Conservation (phyloP, 2,113 vertebrate genomes). For the Hylia prasina region DNA sequence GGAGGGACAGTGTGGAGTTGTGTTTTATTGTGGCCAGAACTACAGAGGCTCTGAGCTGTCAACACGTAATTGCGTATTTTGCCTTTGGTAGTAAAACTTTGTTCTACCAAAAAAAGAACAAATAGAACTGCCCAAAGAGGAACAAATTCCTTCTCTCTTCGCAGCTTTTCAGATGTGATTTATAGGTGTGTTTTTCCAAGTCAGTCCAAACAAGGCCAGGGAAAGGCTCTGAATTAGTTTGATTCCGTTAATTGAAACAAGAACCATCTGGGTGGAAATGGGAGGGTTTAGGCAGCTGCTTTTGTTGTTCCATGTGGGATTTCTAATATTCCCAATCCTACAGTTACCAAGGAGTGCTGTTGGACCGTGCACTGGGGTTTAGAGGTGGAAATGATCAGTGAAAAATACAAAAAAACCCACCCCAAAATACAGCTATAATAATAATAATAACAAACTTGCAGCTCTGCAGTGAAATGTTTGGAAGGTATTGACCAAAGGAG, state of each 20-base stretch:
- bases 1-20: neutral
- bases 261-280: constrained; percentile 7
- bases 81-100: neutral
- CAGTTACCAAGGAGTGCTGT: neutral
- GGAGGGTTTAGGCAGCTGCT: neutral
- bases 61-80: neutral
- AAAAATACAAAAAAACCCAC: neutral
- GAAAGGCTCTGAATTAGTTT: neutral
- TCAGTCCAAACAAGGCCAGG: neutral
- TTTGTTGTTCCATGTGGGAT: neutral
- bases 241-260: neutral
- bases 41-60: neutral
- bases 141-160: neutral
- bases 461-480: neutral
- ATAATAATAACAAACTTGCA: neutral
- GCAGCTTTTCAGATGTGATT: constrained; percentile 6
- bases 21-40: neutral
- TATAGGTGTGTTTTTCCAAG: constrained; percentile 51
- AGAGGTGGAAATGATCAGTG: neutral
- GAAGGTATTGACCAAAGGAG: neutral
- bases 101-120: neutral
- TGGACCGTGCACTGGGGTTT: neutral
- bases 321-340: neutral
- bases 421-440: neutral
- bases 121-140: neutral